A percentile compares a stretch with the other conserved stretches of the same genome.
phyloP scores from a whole-genome alignment of 2,888 invertebrate genomes.

The Eumacrocentrus americanus region DNA sequence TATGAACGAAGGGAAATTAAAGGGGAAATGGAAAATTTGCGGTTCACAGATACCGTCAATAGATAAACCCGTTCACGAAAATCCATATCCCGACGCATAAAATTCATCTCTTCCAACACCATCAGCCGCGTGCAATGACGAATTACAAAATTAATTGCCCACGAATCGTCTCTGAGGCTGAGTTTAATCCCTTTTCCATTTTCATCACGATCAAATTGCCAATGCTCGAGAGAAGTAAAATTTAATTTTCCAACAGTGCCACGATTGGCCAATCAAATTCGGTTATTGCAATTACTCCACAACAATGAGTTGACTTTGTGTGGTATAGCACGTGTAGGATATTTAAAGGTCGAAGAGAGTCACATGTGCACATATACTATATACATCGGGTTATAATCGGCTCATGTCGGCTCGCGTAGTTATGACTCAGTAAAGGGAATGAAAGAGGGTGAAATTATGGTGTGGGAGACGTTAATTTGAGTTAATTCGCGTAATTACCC shows the following conservation, averaged over 20 bases:
- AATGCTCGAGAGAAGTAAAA: background rate
- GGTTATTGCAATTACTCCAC: background rate
- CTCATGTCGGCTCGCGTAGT: background rate
- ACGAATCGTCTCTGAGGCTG: conserved; percentile 36
- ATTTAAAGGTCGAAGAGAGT: no score
- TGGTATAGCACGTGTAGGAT: no score
- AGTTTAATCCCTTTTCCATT: conserved; percentile 53
- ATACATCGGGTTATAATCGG: no score
- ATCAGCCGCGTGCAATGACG: conserved; percentile 36
- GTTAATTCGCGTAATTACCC: conserved; percentile 56
- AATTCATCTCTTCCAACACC: background rate
- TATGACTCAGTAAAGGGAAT: background rate
- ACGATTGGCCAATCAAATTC: background rate
- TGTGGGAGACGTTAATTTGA: conserved; percentile 49
- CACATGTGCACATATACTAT: no score
- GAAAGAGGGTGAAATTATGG: conserved; percentile 5
- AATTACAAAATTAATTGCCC: conserved; percentile 56
- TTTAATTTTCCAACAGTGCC: background rate
- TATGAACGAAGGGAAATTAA: conserved; percentile 29
- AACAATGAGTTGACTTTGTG: no score
- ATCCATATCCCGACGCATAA: conserved; percentile 16
- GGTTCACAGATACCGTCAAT: conserved; percentile 21
- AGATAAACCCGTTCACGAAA: conserved; percentile 13
- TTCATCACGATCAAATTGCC: conserved; percentile 36
- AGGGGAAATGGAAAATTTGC: conserved; percentile 30